Conservation (phyloP, 2,113 vertebrate genomes). For the Planiliza haematocheilus region DNA sequence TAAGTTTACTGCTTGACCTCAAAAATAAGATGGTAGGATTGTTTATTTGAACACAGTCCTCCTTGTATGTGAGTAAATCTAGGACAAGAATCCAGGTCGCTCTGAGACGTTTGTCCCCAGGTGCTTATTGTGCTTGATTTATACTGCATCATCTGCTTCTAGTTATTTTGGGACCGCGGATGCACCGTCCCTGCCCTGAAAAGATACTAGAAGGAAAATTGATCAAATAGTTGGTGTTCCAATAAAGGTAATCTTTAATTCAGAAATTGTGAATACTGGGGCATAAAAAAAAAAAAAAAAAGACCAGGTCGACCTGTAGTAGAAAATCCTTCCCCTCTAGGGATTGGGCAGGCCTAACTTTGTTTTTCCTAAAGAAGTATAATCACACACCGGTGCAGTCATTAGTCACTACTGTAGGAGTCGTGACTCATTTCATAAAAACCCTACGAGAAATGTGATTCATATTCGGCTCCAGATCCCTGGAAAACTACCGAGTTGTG, state of each 20-base stretch:
- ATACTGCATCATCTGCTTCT: slow-evolving; percentile 62
- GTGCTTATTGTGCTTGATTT: slow-evolving; percentile 75
- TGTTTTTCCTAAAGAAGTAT: slow-evolving; percentile 2
- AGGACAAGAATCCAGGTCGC: slow-evolving; percentile 82
- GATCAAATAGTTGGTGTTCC: not conserved
- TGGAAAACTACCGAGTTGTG: slow-evolving; percentile 63
- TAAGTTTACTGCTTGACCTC: slow-evolving; percentile 31
- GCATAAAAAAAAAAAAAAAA: too few relatives aligned
- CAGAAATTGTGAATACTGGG: too few relatives aligned
- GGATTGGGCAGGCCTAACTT: not conserved
- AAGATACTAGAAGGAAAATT: slow-evolving; percentile 24
- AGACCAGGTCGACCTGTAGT: not conserved
- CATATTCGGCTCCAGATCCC: slow-evolving; percentile 3
- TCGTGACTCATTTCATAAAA: slow-evolving; percentile 53
- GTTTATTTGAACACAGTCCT: slow-evolving; percentile 62
- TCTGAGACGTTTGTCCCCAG: slow-evolving; percentile 52
- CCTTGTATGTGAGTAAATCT: slow-evolving; percentile 61
- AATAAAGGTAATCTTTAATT: not conserved
- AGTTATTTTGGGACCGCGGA: slow-evolving; percentile 67
- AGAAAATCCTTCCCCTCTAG: slow-evolving; percentile 2
- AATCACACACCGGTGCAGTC: slow-evolving; percentile 12
- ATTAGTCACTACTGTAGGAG: slow-evolving; percentile 15
- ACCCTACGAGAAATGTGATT: slow-evolving; percentile 10
- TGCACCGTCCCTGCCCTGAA: slow-evolving; percentile 48
- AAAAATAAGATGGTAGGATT: slow-evolving; percentile 43